A percentile compares a stretch with the other conserved stretches of the same genome.
These are phyloP conservation scores for Ylistrum balloti DNA, from an alignment of 1,140 invertebrate species.

Conservation along the genomic window DNA sequence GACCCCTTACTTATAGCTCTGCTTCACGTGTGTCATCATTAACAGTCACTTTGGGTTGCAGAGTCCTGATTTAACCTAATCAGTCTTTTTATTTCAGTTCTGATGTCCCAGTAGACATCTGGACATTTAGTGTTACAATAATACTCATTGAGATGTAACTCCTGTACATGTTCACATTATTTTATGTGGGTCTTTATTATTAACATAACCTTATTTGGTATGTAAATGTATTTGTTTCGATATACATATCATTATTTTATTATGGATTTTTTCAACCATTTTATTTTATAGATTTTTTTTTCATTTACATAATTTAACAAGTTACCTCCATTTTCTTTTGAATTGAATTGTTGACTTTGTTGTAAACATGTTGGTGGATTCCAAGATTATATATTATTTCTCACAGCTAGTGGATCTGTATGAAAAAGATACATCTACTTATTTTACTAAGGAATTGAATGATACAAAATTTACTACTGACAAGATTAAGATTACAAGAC, in stretches of 20 bases:
- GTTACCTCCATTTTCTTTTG: constrained; percentile 3
- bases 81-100: constrained; percentile 20
- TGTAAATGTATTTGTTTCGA: background rate
- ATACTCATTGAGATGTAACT: no score
- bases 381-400: no score
- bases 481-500: no score
- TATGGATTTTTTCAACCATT: background rate
- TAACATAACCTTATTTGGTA: constrained; percentile 27
- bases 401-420: no score
- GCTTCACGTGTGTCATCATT: background rate
- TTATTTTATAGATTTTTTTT: background rate
- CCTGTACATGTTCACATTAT: background rate
- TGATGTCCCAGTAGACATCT: background rate
- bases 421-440: no score
- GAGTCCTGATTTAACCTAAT: background rate
- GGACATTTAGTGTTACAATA: background rate
- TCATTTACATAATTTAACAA: background rate
- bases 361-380: background rate
- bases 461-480: no score
- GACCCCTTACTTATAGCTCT: background rate
- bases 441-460: no score
- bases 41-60: constrained; percentile 16
- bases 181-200: background rate
- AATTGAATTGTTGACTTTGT: background rate
- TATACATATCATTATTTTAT: background rate